phyloP scores from a whole-genome alignment of 2,888 invertebrate genomes.

The Dolichopus griseipennis region DNA sequence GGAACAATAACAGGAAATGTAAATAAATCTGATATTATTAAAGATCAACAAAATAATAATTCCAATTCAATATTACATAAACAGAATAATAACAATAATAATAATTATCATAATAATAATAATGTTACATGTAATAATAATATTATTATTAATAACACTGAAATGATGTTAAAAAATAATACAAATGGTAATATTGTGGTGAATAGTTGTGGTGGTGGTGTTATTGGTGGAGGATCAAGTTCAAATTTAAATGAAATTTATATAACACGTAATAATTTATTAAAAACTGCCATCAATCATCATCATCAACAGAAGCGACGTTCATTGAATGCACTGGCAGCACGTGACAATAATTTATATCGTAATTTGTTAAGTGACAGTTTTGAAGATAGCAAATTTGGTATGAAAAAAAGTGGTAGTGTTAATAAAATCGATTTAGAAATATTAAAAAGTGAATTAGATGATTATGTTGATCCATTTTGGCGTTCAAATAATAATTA shows the following conservation, averaged over 20 bases:
- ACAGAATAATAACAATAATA: conserved; percentile 8
- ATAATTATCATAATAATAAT: conserved; percentile 3
- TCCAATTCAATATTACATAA: not conserved
- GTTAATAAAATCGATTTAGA: conserved; percentile 24
- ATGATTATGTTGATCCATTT: conserved; percentile 23
- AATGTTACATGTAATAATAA: not conserved
- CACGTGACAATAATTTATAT: conserved; percentile 21
- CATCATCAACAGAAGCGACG: conserved; percentile 17
- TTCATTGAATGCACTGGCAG: conserved; percentile 20
- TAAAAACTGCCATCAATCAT: conserved; percentile 9
- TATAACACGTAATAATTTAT: conserved; percentile 19
- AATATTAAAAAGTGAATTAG: conserved; percentile 23
- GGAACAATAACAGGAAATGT: no score
- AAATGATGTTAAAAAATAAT: no score
- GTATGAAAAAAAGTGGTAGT: conserved; percentile 23
- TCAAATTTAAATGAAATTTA: conserved; percentile 17
- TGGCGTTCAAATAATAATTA: conserved; percentile 18
- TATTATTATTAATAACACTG: not conserved
- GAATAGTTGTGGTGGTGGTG: no score
- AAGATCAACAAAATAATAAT: not conserved
- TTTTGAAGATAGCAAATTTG: conserved; percentile 22
- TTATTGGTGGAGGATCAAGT: not conserved
- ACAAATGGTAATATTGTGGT: not conserved
- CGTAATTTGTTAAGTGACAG: conserved; percentile 21
- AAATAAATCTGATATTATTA: not conserved